Percentiles rank a stretch among this genome's conserved stretches.
phyloP scores from a whole-genome alignment of 1,140 invertebrate species.

The Protaetia brevitarsis region DNA sequence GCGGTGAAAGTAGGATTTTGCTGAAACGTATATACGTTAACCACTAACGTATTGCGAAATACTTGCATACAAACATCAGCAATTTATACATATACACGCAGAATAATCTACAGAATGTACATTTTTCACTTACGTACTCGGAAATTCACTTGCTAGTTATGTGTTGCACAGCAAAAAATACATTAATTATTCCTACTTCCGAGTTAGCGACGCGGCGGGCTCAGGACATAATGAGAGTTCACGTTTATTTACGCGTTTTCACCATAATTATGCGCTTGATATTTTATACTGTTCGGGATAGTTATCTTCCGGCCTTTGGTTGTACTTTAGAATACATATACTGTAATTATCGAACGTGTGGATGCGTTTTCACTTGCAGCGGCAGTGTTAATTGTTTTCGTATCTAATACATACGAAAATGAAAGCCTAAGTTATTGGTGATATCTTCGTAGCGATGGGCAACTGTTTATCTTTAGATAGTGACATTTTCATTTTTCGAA shows the following conservation, averaged over 20 bases:
- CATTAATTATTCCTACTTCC: neutral
- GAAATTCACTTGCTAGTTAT: neutral
- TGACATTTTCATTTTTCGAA: too few relatives aligned
- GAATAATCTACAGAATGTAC: neutral
- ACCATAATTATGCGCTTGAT: neutral
- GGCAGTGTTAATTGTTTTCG: neutral
- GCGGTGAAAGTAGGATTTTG: neutral
- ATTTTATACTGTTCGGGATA: neutral
- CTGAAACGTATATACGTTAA: neutral
- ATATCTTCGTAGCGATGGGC: too few relatives aligned
- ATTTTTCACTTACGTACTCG: neutral
- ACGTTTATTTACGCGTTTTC: neutral
- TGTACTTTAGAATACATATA: neutral
- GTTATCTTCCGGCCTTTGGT: neutral
- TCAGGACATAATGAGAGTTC: neutral
- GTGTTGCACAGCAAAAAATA: neutral
- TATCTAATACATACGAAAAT: too few relatives aligned
- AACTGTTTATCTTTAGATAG: too few relatives aligned
- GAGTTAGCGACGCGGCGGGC: neutral
- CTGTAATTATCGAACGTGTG: neutral
- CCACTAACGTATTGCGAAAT: neutral
- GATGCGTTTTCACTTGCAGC: neutral
- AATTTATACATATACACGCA: neutral
- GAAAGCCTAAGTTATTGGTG: too few relatives aligned
- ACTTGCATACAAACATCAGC: neutral